phyloP scores from a whole-genome alignment of 2,888 invertebrate genomes.

The Hyposoter dolosus region DNA sequence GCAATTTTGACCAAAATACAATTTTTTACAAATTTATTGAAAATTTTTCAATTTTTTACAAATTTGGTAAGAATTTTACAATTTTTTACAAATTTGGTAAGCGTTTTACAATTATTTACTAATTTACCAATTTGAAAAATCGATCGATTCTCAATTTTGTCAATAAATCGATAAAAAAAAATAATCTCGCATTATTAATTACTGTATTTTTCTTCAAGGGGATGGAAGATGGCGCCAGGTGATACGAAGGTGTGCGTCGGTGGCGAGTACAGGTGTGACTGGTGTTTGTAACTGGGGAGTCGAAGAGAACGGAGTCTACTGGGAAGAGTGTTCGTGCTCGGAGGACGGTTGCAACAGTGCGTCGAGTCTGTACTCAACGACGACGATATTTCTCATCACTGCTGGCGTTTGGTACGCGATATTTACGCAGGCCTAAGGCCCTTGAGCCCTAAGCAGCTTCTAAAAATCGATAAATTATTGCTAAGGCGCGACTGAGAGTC shows the following conservation, averaged over 20 bases:
- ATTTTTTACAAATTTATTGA: too few species aligned
- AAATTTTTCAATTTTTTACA: too few species aligned
- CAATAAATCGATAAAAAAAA: not conserved
- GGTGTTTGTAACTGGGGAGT: slow-evolving; percentile 99
- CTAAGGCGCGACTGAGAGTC: not conserved
- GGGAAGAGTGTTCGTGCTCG: slow-evolving; percentile 98
- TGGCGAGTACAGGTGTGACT: slow-evolving; percentile 95
- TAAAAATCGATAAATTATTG: not conserved
- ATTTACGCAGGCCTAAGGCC: slow-evolving; percentile 37
- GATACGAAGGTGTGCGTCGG: slow-evolving; percentile 94
- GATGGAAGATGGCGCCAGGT: slow-evolving; percentile 98
- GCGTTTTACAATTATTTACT: too few species aligned
- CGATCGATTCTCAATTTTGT: not conserved
- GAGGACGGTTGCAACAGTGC: slow-evolving; percentile 93
- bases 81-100: too few species aligned
- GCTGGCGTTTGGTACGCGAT: slow-evolving; percentile 56
- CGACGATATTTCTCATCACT: slow-evolving; percentile 60
- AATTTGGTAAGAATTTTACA: too few species aligned
- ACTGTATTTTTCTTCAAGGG: slow-evolving; percentile 88
- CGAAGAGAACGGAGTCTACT: slow-evolving; percentile 96
- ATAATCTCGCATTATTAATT: not conserved
- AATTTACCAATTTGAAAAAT: not conserved
- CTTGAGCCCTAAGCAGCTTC: too few species aligned
- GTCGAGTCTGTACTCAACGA: slow-evolving; percentile 68
- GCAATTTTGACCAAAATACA: too few species aligned